Base-by-base conservation (phyloP, 2,797 vertebrate genomes). In the Cossypha dichroa region DNA sequence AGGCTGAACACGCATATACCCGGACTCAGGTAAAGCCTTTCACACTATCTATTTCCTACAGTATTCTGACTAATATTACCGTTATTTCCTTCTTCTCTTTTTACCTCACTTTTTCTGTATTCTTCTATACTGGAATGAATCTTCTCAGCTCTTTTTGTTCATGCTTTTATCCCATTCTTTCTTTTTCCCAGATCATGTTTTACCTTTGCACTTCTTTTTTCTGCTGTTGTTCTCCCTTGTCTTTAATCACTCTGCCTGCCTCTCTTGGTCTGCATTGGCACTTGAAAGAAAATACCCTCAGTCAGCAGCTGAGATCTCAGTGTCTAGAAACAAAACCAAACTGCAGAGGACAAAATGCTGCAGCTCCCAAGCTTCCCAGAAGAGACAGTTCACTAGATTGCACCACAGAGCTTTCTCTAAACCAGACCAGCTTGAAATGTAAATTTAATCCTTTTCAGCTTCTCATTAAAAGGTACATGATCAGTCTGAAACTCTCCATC, bases 271-370 rank as follows among this genome's bases (percentile, higher is more conserved):
- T 75, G 66, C 62, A 68, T 1, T 68, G 41, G 69, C 59, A 59
- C 82, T 88, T 87, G 84, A 89, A 94, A 85, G 40, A 79, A 92
- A 94, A 91, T 33, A 82, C 28, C 45, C 52, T 85, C 85, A 90
- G 75, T 81, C 82, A 90, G 54, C 34, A 88, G 74, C 70, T 46
- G 74, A 84, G 83, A 82, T 62, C 66, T 84, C 48, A 69, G 49
- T 9, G 4, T 58, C 66, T 28, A 51, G 77, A 91, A 90, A 91
- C 52, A 85, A 89, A 93, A 78, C 26, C 1, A 0, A 78, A 69
- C 46, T 55, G 46, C 49, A 51, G 58, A 84, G 82, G 69, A 88
- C 54, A 85, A 84, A 94, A 75, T 3, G 1, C 75, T 68, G 58
- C 33, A 51, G 77, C 80, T 91, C 62, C 62, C 2, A 3, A 55